These are phyloP conservation scores for Cydia amplana DNA, from an alignment of 1,140 invertebrate genomes.

Conservation along the genomic window DNA sequence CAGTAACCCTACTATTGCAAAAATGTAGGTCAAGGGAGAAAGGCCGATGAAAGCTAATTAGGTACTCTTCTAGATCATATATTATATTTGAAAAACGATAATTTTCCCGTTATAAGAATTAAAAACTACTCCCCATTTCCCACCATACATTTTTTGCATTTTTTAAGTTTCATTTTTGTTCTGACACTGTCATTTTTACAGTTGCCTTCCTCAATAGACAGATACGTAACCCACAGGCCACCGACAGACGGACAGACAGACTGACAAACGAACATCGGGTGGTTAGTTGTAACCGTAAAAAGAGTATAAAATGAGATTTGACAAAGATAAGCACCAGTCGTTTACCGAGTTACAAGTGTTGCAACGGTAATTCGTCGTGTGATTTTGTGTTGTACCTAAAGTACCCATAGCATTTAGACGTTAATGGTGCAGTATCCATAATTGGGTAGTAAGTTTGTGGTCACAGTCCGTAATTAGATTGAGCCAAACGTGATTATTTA, in stretches of 20 bases:
- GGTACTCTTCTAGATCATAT: no score
- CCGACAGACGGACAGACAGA: no score
- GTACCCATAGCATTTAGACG: conserved; percentile 30
- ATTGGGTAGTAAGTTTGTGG: conserved; percentile 21
- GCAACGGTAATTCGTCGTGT: background rate
- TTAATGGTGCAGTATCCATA: conserved; percentile 28
- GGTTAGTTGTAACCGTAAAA: no score
- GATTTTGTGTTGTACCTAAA: conserved; percentile 31
- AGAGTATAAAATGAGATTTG: background rate
- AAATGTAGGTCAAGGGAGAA: background rate
- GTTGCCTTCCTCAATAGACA: no score
- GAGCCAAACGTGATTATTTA: conserved; percentile 1
- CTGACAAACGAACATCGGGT: no score
- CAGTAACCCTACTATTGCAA: background rate
- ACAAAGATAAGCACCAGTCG: background rate
- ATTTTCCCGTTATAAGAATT: no score
- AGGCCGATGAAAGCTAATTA: background rate
- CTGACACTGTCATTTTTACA: no score
- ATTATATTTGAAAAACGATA: no score
- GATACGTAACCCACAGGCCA: no score
- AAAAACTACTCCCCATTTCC: no score
- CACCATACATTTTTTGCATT: no score
- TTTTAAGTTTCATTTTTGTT: no score
- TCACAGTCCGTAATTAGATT: conserved; percentile 19
- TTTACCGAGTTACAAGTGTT: background rate